Base-by-base conservation (phyloP, 2,113 vertebrate species). In the Echinops telfairi region DNA sequence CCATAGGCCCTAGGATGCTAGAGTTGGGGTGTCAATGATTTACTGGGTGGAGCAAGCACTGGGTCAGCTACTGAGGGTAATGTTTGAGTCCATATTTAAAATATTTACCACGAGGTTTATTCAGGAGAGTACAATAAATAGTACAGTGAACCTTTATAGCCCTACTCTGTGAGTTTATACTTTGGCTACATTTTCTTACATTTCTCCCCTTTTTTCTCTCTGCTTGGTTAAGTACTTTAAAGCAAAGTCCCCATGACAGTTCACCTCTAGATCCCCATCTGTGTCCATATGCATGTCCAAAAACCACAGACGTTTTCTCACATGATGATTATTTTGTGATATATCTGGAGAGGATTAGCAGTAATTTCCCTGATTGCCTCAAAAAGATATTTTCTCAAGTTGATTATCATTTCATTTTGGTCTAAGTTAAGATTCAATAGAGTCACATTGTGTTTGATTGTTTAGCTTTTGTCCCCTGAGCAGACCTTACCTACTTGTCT, bases 301-400 rank as follows among this genome's bases (percentile, higher is more conserved):
- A 84, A 92, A 25, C 1, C 27, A 16, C 16, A 25, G 57, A 25
- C 22, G 16, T 77, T 93, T 89, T 87, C 80, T 75, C 27, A 36
- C 2, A 19, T 71, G 60, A 68, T 60, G 80, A 19, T 1, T 29
- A 0, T 88, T 64, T 83, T 78, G 27, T 89, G 84, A 60, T 64
- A 33, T 91, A 71, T 25, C 78, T 38, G 93, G 58, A 57, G 73
- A 81, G 36, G 79, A 60, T 78, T 86, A 47, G 84, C 85, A 60
- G 57, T 71, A 40, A 80, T 78, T 87, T 73, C 25, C 57, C 82
- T 23, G 31, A 25, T 87, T 64, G 91, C 68, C 73, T 75, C 81
- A 90, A 62, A 86, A 83, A 76, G 64, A 27, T 47, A 22, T 66
- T 84, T 79, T 73, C 80, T 27, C 6, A 71, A 10, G 23, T 36